These are phyloP conservation scores for Leucania comma DNA, from an alignment of 2,888 invertebrate genomes.

Conservation along the genomic window DNA sequence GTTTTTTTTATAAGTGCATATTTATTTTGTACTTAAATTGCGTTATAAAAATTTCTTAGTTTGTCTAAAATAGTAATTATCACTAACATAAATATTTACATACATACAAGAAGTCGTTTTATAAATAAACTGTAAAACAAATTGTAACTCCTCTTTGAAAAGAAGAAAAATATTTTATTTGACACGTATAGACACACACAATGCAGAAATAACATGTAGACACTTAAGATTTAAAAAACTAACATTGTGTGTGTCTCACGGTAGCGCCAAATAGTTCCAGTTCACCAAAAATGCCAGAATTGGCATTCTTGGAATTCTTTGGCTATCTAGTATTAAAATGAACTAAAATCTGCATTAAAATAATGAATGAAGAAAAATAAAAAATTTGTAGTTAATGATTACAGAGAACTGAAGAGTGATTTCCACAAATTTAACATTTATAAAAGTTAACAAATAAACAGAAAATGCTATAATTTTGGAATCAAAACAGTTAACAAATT, in stretches of 20 bases:
- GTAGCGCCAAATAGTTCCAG: no score
- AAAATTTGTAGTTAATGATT: slow-evolving; percentile 12
- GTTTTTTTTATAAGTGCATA: slow-evolving; percentile 53
- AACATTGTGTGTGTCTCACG: no score
- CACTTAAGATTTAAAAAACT: no score
- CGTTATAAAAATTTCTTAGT: slow-evolving; percentile 65
- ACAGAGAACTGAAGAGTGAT: slow-evolving; percentile 24
- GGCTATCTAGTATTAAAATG: slow-evolving; percentile 46
- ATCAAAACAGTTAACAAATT: slow-evolving; percentile 64
- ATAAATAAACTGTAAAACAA: slow-evolving; percentile 28
- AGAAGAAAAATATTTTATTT: no score
- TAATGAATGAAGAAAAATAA: slow-evolving; percentile 22
- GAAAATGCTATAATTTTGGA: slow-evolving; percentile 51
- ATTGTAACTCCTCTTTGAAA: slow-evolving; percentile 57
- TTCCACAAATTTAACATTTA: slow-evolving; percentile 44
- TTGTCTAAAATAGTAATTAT: slow-evolving; percentile 27
- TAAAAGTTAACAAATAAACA: slow-evolving; percentile 39
- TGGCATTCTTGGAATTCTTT: no score
- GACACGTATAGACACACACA: no score
- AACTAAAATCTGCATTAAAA: slow-evolving; percentile 29
- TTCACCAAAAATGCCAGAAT: no score
- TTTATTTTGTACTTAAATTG: slow-evolving; percentile 73
- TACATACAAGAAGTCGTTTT: slow-evolving; percentile 58
- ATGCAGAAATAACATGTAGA: no score
- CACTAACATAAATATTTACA: slow-evolving; percentile 67